Conservation (phyloP, 2,888 invertebrate species). For the Cataglyphis livida region DNA sequence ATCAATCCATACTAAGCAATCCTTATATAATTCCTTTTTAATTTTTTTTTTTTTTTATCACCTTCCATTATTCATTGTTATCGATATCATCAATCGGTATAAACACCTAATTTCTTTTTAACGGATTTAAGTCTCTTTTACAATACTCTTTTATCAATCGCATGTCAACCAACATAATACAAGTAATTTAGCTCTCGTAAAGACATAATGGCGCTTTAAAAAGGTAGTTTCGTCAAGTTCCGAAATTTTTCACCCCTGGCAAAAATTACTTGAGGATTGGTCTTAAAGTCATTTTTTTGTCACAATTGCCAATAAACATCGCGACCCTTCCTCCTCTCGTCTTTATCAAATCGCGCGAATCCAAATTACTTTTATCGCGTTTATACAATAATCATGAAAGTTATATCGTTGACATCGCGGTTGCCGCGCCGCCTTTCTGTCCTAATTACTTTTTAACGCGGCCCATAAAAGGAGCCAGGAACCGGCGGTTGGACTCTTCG, state of each 20-base stretch:
- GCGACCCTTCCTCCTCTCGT: neutral
- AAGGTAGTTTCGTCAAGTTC: neutral
- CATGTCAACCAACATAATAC: neutral
- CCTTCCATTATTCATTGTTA: neutral
- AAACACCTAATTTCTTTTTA: neutral
- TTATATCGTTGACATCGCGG: constrained; percentile 69
- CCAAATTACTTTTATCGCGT: constrained; percentile 32
- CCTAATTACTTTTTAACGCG: constrained; percentile 75
- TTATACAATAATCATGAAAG: constrained; percentile 65
- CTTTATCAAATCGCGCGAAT: neutral
- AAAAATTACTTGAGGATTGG: neutral
- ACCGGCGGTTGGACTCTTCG: constrained; percentile 54
- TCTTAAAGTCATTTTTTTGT: neutral
- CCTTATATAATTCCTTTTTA: neutral
- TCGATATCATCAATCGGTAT: neutral
- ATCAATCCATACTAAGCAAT: neutral
- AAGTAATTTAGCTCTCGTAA: neutral
- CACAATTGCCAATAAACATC: neutral
- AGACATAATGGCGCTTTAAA: neutral
- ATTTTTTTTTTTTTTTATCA: neutral
- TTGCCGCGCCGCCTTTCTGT: constrained; percentile 61
- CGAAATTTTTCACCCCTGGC: neutral
- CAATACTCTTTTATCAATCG: neutral
- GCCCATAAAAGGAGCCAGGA: constrained; percentile 69
- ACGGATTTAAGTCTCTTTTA: constrained; percentile 2